Evolutionary conservation across 2,888 invertebrate genomes (phyloP).

Genomic region (Thyatira batis): DNA sequence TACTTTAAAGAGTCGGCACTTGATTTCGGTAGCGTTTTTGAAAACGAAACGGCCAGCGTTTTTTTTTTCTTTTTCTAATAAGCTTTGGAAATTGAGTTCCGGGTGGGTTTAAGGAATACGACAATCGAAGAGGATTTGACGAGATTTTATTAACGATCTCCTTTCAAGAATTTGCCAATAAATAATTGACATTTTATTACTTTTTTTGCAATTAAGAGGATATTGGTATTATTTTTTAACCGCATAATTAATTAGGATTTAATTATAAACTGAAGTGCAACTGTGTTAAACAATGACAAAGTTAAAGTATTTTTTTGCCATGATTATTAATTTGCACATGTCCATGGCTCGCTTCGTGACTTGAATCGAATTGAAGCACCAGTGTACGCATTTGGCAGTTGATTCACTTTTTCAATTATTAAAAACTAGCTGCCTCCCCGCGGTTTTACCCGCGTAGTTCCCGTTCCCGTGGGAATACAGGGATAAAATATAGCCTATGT

Average conservation of each 20-base stretch:
- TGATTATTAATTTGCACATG: neutral
- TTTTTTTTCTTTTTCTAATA: conserved; percentile 14
- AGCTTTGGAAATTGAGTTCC: conserved; percentile 25
- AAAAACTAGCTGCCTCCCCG: too few species aligned
- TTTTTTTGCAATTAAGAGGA: neutral
- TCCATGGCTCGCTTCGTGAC: neutral
- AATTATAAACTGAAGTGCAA: neutral
- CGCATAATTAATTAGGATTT: neutral
- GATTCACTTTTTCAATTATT: conserved; percentile 1
- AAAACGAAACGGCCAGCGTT: conserved; percentile 7
- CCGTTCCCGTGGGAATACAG: too few species aligned
- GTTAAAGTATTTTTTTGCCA: too few species aligned
- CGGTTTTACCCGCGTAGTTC: too few species aligned
- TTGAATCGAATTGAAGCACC: too few species aligned
- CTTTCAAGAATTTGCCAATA: neutral
- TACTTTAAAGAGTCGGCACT: conserved; percentile 61
- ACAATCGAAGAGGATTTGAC: conserved; percentile 6
- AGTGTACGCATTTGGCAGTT: neutral
- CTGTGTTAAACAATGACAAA: too few species aligned
- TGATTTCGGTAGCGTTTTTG: conserved; percentile 72
- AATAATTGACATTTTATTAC: neutral
- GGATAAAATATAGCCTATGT: too few species aligned
- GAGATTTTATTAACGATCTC: too few species aligned
- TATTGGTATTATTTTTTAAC: neutral
- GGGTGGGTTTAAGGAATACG: conserved; percentile 31